A percentile compares a stretch with the other conserved stretches of the same genome.
phyloP scores from a whole-genome alignment of 2,113 vertebrate species.

The Puffinus mauretanicus region DNA sequence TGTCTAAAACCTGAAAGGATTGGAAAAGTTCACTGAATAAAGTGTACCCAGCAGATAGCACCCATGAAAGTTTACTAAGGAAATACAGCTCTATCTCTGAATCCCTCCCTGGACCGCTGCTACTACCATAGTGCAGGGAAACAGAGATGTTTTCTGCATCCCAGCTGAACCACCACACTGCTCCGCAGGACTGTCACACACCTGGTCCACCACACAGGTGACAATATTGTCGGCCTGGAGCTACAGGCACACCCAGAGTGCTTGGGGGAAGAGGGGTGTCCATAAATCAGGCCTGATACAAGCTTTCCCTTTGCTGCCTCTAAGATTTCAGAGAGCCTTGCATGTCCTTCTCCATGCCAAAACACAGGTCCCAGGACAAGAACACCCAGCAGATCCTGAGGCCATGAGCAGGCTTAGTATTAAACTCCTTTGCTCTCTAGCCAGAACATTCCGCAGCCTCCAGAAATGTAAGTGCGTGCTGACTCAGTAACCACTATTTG shows the following conservation, averaged over 20 bases:
- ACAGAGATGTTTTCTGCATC: not conserved
- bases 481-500: not conserved
- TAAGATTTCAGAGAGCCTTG: not conserved
- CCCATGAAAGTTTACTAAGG: not conserved
- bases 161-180: not conserved
- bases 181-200: not conserved
- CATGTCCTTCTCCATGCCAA: not conserved
- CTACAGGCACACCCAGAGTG: not conserved
- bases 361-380: not conserved
- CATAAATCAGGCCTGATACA: not conserved
- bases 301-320: not conserved
- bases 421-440: not conserved
- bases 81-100: not conserved
- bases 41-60: not conserved
- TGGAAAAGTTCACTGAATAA: not conserved
- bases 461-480: not conserved
- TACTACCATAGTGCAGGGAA: not conserved
- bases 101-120: not conserved
- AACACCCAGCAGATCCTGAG: not conserved
- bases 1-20: conserved; percentile 79
- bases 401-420: not conserved
- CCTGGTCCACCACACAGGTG: not conserved
- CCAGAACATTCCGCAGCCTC: not conserved
- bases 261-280: not conserved
- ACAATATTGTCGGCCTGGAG: not conserved